These are phyloP conservation scores for Glyptemys insculpta DNA, from an alignment of 2,797 vertebrate species.

Conservation along the genomic window DNA sequence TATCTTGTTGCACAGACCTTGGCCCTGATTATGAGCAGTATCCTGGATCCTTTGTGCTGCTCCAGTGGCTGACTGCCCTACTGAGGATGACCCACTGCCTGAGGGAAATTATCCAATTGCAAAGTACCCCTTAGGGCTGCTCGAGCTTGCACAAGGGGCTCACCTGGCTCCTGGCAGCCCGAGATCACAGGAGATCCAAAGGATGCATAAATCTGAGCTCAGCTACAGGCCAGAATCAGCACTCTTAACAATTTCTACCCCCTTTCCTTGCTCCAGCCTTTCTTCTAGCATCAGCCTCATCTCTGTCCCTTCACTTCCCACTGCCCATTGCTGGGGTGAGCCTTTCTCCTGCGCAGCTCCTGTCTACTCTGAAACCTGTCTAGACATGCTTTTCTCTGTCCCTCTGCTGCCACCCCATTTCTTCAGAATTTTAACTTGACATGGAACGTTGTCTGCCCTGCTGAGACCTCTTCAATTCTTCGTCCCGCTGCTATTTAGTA, in stretches of 20 bases:
- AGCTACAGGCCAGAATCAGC: background rate
- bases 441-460: background rate
- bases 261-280: background rate
- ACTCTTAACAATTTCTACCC: background rate
- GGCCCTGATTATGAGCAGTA: background rate
- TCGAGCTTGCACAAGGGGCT: background rate
- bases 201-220: too few relatives aligned
- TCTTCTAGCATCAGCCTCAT: background rate
- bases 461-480: background rate
- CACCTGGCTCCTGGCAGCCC: background rate
- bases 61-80: too few relatives aligned
- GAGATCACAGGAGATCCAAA: background rate
- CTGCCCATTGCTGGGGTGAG: background rate
- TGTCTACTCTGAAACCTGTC: background rate
- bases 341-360: background rate
- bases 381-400: background rate
- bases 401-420: background rate
- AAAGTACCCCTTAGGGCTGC: background rate
- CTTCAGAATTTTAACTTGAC: background rate
- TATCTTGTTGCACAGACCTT: background rate
- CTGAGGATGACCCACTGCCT: background rate
- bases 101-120: background rate
- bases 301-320: background rate
- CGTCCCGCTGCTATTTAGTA: background rate
- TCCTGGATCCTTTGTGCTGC: background rate